Percentiles rank a stretch among this genome's conserved stretches.
Evolutionary conservation across 1,140 invertebrate species (phyloP).

Genomic region (Magallana ariakensis): DNA sequence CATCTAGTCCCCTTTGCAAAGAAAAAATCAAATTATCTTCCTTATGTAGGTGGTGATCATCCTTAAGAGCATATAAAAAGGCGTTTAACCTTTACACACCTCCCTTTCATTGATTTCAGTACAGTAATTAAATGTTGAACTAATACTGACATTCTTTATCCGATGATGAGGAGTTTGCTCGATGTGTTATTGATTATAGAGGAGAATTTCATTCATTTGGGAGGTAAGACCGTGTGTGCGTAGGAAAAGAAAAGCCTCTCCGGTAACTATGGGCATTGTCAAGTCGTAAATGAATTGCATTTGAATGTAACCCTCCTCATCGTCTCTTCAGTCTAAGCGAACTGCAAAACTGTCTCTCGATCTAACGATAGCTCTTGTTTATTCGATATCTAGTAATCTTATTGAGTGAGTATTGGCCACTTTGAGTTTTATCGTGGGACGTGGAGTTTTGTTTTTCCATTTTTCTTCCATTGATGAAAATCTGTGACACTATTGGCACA

Average conservation of each 20-base stretch:
- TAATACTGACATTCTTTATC: conserved; percentile 15
- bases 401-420: neutral
- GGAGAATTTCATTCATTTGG: conserved; percentile 7
- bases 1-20: neutral
- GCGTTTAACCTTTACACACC: neutral
- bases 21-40: neutral
- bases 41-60: neutral
- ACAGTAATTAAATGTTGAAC: conserved; percentile 17
- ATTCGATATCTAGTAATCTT: neutral
- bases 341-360: neutral
- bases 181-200: neutral
- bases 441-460: neutral
- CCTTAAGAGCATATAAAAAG: neutral
- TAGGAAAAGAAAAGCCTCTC: neutral
- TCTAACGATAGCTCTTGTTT: neutral
- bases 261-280: neutral
- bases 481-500: neutral
- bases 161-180: neutral
- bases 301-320: neutral
- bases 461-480: neutral
- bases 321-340: neutral
- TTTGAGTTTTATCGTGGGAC: neutral
- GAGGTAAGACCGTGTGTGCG: neutral
- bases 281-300: neutral
- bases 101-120: conserved; percentile 31